Evolutionary conservation across 2,113 vertebrate species (phyloP), one percentile per base, ranked within the genome.

Genomic region (Eurypyga helias): DNA sequence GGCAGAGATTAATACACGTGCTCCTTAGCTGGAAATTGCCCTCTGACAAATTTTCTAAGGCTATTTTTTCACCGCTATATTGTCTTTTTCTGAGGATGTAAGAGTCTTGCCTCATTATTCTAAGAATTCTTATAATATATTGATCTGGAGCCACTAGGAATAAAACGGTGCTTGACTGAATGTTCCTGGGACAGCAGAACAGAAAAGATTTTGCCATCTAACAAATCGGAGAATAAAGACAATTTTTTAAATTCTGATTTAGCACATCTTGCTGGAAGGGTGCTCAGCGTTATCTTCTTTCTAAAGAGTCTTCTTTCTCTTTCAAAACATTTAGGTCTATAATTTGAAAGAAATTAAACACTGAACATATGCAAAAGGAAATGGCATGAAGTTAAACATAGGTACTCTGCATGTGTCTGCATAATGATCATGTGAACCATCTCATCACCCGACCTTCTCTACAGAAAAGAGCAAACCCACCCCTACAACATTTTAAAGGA

Each of bases 11-110:
- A 76, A 80, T 83, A 28, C 2, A 6, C 15, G 46, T 36, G 80
- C 80, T 86, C 49, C 89, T 80, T 2, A 51, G 86, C 60, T 95
- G 91, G 64, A 96, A 95, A 83, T 54, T 86, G 86, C 76, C 83
- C 60, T 78, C 83, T 89, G 79, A 58, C 83, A 77, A 49, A 58
- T 88, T 34, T 73, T n/a, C 93, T 20, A 0, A 16, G 76, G 51
- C 62, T 66, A 10, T 33, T 86, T 96, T 83, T 43, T 38, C 71
- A 14, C 54, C 16, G 19, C 60, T 77, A 0, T 15, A 45, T 70
- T 90, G 62, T 61, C 60, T 80, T 57, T 79, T 72, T 48, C 82
- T 36, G 64, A 77, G 69, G 17, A 54, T 38, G 20, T 29, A 20
- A 66, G 80, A 92, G 72, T 31, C 62, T 60, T 48, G 55, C 38